These are phyloP conservation scores for Mormyrus hasselquistii DNA, from an alignment of 2,797 vertebrate genomes.

Conservation along the genomic window DNA sequence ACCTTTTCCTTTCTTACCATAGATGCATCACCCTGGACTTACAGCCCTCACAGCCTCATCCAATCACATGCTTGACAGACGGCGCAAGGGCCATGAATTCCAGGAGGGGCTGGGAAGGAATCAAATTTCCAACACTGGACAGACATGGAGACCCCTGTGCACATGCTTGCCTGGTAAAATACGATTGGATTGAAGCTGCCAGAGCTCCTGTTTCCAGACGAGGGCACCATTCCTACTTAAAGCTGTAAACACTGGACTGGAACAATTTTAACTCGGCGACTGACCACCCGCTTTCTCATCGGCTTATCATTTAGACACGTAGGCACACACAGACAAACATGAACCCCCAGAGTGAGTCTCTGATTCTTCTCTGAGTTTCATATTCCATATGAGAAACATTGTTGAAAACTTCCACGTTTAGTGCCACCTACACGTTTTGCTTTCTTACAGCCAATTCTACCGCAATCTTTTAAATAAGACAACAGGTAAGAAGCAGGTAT, in stretches of 20 bases:
- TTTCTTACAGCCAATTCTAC: not conserved
- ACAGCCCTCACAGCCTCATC: constrained; percentile 32
- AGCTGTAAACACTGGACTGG: not conserved
- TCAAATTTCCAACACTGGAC: not conserved
- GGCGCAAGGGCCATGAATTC: not conserved
- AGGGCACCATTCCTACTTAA: not conserved
- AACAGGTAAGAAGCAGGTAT: not conserved
- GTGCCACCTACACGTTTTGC: not conserved
- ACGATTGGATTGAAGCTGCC: not conserved
- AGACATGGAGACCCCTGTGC: not conserved
- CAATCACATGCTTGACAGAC: constrained; percentile 6
- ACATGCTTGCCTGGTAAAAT: not conserved
- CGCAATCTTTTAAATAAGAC: not conserved
- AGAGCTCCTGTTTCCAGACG: not conserved
- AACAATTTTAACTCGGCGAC: not conserved
- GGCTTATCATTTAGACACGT: not conserved
- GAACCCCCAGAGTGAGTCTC: not conserved
- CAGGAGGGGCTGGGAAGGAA: not conserved
- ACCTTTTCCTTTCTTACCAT: not conserved
- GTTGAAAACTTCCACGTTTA: not conserved
- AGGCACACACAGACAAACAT: not conserved
- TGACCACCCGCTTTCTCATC: not conserved
- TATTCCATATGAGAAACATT: not conserved
- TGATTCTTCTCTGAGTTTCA: not conserved
- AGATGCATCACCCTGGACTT: constrained; percentile 53